phyloP scores from a whole-genome alignment of 2,888 invertebrate genomes.

The Chymomyza procnemis region DNA sequence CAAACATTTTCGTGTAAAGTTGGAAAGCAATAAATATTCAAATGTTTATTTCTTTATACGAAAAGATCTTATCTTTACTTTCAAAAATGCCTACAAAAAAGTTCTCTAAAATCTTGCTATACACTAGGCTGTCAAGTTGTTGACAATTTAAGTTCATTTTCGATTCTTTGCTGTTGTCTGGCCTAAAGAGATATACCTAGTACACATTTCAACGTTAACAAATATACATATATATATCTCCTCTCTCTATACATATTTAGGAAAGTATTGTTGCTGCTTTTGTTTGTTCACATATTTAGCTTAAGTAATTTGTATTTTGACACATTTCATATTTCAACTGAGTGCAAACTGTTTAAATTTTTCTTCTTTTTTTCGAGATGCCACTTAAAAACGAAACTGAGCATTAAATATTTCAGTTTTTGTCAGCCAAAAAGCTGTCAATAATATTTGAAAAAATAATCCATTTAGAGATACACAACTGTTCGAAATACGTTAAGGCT shows the following conservation, averaged over 20 bases:
- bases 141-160: too few relatives aligned
- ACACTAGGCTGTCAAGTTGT: slow-evolving; percentile 16
- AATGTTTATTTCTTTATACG: too few relatives aligned
- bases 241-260: slow-evolving; percentile 17
- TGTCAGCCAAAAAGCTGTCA: background rate
- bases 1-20: too few relatives aligned
- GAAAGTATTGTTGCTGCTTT: too few relatives aligned
- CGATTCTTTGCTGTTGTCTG: too few relatives aligned
- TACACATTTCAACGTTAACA: background rate
- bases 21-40: too few relatives aligned
- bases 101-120: too few relatives aligned
- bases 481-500: background rate
- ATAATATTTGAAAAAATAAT: background rate
- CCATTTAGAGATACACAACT: background rate
- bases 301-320: background rate
- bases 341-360: background rate
- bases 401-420: background rate
- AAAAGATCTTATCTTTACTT: too few relatives aligned
- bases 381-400: background rate
- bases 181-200: background rate
- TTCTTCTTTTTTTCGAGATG: background rate
- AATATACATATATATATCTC: too few relatives aligned
- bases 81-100: too few relatives aligned
- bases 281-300: background rate
- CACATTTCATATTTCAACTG: background rate